A percentile compares a stretch with the other conserved stretches of the same genome.
Evolutionary conservation across 92 coral and sea anemone species (phyloP).

Genomic region (Metridium senile): DNA sequence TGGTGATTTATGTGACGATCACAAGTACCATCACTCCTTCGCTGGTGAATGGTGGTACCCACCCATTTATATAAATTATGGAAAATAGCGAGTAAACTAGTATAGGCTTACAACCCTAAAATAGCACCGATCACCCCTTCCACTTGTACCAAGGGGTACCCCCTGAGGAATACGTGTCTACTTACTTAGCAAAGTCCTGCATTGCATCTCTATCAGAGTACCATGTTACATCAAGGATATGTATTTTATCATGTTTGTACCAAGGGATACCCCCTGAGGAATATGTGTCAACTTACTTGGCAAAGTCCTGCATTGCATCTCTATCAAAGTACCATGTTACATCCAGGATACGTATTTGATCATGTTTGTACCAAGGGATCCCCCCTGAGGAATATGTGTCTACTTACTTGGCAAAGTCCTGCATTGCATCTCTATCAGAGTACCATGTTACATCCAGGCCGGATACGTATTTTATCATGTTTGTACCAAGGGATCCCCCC

Average conservation of each 20-base stretch:
- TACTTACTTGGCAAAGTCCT: conserved; percentile 60
- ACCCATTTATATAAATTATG: no score
- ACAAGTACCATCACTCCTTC: no score
- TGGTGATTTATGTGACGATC: no score
- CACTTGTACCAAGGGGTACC: no score
- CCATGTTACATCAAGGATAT: conserved; percentile 73
- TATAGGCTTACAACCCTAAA: no score
- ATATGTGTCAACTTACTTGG: conserved; percentile 68
- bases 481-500: no score
- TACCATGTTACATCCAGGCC: conserved; percentile 74
- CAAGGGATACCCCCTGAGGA: no score
- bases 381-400: no score
- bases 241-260: conserved; percentile 22
- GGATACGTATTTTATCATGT: conserved; percentile 28
- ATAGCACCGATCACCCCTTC: no score
- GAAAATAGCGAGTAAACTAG: no score
- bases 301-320: conserved; percentile 62
- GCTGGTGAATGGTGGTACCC: no score
- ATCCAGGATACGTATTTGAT: conserved; percentile 54
- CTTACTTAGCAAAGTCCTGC: conserved; percentile 62
- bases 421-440: conserved; percentile 56
- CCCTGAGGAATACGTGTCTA: no score
- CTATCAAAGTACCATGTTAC: conserved; percentile 67
- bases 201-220: conserved; percentile 59
- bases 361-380: neutral